A percentile compares a stretch with the other conserved stretches of the same genome.
Evolutionary conservation across 2,113 vertebrate species (phyloP).

Genomic region (Centrocercus urophasianus): DNA sequence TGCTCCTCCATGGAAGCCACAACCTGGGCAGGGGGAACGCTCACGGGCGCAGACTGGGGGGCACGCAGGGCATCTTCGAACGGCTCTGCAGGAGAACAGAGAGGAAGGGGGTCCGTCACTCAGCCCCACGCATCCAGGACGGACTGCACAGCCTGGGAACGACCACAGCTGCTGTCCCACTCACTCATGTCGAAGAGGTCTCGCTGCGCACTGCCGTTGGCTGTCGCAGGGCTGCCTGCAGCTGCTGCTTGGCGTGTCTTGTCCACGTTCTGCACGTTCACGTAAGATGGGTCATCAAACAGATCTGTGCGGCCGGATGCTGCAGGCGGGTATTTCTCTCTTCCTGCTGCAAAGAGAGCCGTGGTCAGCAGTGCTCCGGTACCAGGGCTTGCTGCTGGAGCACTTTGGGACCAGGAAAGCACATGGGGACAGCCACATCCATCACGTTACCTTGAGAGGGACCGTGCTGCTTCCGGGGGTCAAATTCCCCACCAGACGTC

Average conservation of each 20-base stretch:
- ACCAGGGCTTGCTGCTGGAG: fast-evolving
- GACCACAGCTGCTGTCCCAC: not conserved
- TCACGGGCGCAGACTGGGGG: not conserved
- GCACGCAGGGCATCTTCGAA: constrained; percentile 92
- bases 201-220: constrained; percentile 89
- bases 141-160: too few species aligned
- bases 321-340: constrained; percentile 25
- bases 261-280: constrained; percentile 91
- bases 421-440: fast-evolving
- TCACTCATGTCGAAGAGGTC: constrained; percentile 98
- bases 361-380: not conserved
- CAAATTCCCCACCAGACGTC: constrained; percentile 34
- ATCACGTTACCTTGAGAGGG: constrained; percentile 57
- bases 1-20: constrained; percentile 90
- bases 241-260: constrained; percentile 80
- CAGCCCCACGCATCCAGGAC: not conserved
- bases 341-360: not conserved
- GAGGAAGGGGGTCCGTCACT: fast-evolving
- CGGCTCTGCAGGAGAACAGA: constrained; percentile 80
- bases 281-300: constrained; percentile 95
- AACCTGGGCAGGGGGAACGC: constrained; percentile 59
- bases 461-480: constrained; percentile 70
- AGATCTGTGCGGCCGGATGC: constrained; percentile 73
- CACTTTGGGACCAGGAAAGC: fast-evolving
- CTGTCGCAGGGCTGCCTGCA: not conserved